These are phyloP conservation scores for Lichenostomus cassidix DNA, from an alignment of 2,113 vertebrate genomes.

Conservation along the genomic window DNA sequence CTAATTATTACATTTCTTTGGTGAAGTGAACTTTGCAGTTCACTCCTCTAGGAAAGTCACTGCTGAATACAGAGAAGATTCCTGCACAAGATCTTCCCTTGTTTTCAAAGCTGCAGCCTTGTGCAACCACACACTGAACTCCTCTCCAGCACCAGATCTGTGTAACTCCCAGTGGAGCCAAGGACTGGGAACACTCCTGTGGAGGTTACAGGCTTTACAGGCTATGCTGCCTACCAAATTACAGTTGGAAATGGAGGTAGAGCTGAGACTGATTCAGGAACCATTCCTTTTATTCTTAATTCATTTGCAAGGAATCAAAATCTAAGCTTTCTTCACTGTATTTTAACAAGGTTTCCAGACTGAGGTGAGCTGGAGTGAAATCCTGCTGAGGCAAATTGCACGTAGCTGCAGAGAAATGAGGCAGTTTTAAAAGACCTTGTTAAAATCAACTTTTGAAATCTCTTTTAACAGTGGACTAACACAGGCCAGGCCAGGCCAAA, in stretches of 20 bases:
- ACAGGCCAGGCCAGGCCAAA: background rate
- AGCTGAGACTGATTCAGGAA: background rate
- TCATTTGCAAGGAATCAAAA: background rate
- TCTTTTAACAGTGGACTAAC: background rate
- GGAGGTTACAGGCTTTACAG: background rate
- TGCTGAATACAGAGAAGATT: background rate
- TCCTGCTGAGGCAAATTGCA: background rate
- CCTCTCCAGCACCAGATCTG: background rate
- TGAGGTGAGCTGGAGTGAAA: background rate
- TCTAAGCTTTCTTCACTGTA: background rate
- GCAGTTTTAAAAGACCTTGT: background rate
- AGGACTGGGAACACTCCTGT: background rate
- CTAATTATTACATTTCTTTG: background rate
- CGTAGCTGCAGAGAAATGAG: background rate
- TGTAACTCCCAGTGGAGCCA: background rate
- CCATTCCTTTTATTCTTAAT: background rate
- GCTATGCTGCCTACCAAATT: background rate
- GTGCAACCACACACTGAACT: background rate
- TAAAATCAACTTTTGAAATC: background rate
- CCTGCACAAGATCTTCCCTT: background rate
- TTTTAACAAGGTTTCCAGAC: background rate
- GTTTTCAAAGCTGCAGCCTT: background rate
- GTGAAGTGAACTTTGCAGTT: background rate
- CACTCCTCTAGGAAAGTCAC: background rate
- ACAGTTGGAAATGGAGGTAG: background rate